Evolutionary conservation across 2,797 vertebrate genomes (phyloP).

Genomic region (Sebastes umbrosus): DNA sequence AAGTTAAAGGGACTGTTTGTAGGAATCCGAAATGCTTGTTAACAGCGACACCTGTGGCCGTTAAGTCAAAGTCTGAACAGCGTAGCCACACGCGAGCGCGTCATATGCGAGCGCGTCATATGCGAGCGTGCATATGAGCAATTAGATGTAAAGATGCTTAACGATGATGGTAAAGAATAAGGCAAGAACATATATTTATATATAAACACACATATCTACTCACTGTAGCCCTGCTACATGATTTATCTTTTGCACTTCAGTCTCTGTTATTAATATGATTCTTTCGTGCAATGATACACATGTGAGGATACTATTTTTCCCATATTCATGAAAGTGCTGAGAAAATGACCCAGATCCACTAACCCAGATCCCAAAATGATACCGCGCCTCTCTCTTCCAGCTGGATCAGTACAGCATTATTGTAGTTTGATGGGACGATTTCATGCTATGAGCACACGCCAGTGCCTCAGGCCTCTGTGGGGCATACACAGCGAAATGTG

Average conservation of each 20-base stretch:
- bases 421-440: slow-evolving; percentile 56
- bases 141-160: no score
- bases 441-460: slow-evolving; percentile 61
- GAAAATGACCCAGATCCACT: slow-evolving; percentile 58
- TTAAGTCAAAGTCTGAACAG: no score
- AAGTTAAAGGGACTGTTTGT: no score
- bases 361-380: slow-evolving; percentile 55
- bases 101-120: fast-evolving
- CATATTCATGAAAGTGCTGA: slow-evolving; percentile 22
- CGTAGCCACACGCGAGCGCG: no score
- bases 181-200: no score
- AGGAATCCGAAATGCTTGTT: no score
- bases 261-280: slow-evolving; percentile 16
- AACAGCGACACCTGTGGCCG: no score
- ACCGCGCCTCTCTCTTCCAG: slow-evolving; percentile 26
- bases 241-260: background rate
- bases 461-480: slow-evolving; percentile 48
- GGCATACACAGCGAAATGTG: slow-evolving; percentile 22
- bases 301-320: slow-evolving; percentile 1
- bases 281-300: background rate
- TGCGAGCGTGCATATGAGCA: fast-evolving
- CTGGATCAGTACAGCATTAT: slow-evolving; percentile 46
- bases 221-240: background rate
- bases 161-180: no score
- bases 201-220: no score